phyloP scores from a whole-genome alignment of 2,113 vertebrate genomes.

The Ciconia boyciana region DNA sequence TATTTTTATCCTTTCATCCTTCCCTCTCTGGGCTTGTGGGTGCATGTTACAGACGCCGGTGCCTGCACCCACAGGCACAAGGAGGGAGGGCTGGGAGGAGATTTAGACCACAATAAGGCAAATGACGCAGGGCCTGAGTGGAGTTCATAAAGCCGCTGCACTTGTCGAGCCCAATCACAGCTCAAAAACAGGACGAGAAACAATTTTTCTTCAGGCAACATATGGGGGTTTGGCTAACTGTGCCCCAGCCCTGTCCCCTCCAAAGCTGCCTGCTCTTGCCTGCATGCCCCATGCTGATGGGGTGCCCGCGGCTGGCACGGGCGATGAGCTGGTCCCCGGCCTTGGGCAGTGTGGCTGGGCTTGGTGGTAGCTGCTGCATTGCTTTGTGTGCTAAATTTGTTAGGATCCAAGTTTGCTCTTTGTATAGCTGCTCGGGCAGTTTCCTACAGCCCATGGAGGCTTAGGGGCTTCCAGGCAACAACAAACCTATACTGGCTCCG shows the following conservation, averaged over 20 bases:
- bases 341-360: accelerated
- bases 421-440: accelerated
- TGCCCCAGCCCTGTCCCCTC: background rate
- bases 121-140: accelerated
- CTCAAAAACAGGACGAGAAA: background rate
- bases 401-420: background rate
- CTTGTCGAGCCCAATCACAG: background rate
- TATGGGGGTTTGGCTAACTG: background rate
- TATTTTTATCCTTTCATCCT: background rate
- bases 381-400: accelerated
- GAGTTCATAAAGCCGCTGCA: background rate
- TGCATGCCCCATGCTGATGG: accelerated
- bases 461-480: background rate
- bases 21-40: background rate
- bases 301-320: background rate
- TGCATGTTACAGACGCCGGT: accelerated
- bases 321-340: accelerated
- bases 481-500: background rate
- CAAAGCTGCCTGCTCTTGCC: background rate
- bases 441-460: background rate
- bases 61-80: background rate
- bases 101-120: background rate
- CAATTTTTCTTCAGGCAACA: background rate
- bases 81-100: background rate
- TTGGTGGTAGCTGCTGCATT: background rate